phyloP scores from a whole-genome alignment of 2,113 vertebrate genomes.

The human (Homo sapiens) region DNA sequence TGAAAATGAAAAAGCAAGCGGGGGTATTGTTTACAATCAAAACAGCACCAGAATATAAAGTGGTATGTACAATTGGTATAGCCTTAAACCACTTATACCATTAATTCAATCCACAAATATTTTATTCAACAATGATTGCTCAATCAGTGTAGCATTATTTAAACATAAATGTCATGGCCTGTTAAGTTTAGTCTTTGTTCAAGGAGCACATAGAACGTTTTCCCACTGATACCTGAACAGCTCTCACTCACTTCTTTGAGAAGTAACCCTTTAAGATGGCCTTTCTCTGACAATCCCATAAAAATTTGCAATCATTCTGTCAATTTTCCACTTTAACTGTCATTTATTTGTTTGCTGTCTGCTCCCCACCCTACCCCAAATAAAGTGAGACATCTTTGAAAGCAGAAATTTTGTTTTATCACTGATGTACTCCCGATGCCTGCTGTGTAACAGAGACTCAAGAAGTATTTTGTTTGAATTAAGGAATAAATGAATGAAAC shows the following conservation, averaged over 20 bases:
- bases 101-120: not conserved
- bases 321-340: not conserved
- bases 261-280: not conserved
- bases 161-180: not conserved
- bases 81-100: not conserved
- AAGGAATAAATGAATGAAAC: not conserved
- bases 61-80: not conserved
- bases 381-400: not conserved
- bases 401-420: not conserved
- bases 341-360: not conserved
- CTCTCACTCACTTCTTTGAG: not conserved
- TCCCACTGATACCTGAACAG: not conserved
- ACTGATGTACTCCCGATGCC: not conserved
- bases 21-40: not conserved
- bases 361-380: not conserved
- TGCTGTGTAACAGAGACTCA: not conserved
- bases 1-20: not conserved
- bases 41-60: not conserved
- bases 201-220: not conserved
- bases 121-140: slow-evolving; percentile 24
- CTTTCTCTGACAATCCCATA: not conserved
- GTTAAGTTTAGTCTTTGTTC: not conserved
- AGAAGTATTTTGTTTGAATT: not conserved
- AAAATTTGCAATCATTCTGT: not conserved
- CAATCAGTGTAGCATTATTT: not conserved